Evolutionary conservation across 2,888 invertebrate genomes (phyloP), one percentile per base, ranked within the genome.

Genomic region (Opisthograptis luteolata): DNA sequence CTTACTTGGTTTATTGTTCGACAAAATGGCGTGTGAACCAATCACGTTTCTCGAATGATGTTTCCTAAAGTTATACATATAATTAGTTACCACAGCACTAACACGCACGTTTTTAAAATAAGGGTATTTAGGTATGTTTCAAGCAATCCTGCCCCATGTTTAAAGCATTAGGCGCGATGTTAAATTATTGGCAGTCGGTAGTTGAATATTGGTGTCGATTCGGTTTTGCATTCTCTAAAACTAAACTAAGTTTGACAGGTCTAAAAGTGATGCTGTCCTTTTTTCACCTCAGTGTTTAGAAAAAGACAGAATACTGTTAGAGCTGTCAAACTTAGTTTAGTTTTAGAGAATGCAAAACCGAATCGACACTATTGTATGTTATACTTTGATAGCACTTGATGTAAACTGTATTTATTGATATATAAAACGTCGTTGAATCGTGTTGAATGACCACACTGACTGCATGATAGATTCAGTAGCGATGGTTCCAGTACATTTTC

Each of bases 141-240:
- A 57, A 57, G 65, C 62, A 60, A 52, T 53, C 40, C 52, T 68
- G 69, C 68, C 70, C 69, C 72, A 71, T 64, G 31, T 27, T 42
- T 40, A 55, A 46, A 46, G 10, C 35, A 51, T 52, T 51, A 46
- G 32, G 10, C 15, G 13, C 42, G 35, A 39, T 20, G n/a, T 13
- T 12, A 24, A 48, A 40, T 22, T 31, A 12, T 36, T 37, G 17
- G 31, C 30, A 25, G 25, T 2, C 25, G 10, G 36, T 35, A 46
- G 46, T 46, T 10, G n/a, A 25, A 31, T 13, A 12, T n/a, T n/a
- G n/a, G n/a, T n/a, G n/a, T n/a, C n/a, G n/a, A n/a, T n/a, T n/a
- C n/a, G n/a, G n/a, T n/a, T n/a, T n/a, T n/a, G n/a, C n/a, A n/a
- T n/a, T n/a, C n/a, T n/a, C n/a, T n/a, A n/a, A n/a, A n/a, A n/a